Conservation (phyloP, 2,888 invertebrate genomes). For the Tinea trinotella region DNA sequence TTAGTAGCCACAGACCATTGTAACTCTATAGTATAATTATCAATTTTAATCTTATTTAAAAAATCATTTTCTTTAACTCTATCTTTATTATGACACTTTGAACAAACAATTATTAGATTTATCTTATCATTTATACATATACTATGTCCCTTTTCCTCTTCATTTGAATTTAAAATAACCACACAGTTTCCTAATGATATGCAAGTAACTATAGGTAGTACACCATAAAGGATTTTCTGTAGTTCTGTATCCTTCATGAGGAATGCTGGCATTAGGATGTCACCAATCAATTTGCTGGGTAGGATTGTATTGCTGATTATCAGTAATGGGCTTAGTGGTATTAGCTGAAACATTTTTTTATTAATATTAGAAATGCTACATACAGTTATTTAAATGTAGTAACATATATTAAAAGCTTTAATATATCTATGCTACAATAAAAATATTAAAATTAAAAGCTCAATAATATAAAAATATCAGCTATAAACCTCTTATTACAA, state of each 20-base stretch:
- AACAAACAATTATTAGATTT: slow-evolving; percentile 39
- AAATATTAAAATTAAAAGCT: too few relatives aligned
- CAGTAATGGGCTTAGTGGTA: slow-evolving; percentile 44
- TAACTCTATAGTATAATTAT: slow-evolving; percentile 31
- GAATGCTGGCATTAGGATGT: slow-evolving; percentile 54
- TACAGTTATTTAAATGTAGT: too few relatives aligned
- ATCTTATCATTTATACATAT: slow-evolving; percentile 36
- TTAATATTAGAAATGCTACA: too few relatives aligned
- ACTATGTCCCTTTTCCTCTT: slow-evolving; percentile 32
- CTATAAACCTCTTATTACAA: too few relatives aligned
- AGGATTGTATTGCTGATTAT: slow-evolving; percentile 43
- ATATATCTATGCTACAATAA: not conserved
- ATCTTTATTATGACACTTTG: slow-evolving; percentile 39
- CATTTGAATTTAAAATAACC: slow-evolving; percentile 28
- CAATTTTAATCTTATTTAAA: slow-evolving; percentile 25
- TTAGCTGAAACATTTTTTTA: slow-evolving; percentile 57
- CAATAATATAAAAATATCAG: too few relatives aligned
- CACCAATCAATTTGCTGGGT: slow-evolving; percentile 52
- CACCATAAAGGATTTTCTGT: slow-evolving; percentile 37
- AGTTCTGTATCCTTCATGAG: slow-evolving; percentile 39
- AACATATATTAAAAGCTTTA: not conserved
- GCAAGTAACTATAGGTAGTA: slow-evolving; percentile 45
- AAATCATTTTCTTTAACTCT: slow-evolving; percentile 25
- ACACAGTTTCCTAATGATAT: slow-evolving; percentile 43
- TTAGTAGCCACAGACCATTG: slow-evolving; percentile 31